Percentiles rank a stretch among this genome's conserved stretches.
Evolutionary conservation across 2,888 invertebrate genomes (phyloP).

Genomic region (Priapulus caudatus): DNA sequence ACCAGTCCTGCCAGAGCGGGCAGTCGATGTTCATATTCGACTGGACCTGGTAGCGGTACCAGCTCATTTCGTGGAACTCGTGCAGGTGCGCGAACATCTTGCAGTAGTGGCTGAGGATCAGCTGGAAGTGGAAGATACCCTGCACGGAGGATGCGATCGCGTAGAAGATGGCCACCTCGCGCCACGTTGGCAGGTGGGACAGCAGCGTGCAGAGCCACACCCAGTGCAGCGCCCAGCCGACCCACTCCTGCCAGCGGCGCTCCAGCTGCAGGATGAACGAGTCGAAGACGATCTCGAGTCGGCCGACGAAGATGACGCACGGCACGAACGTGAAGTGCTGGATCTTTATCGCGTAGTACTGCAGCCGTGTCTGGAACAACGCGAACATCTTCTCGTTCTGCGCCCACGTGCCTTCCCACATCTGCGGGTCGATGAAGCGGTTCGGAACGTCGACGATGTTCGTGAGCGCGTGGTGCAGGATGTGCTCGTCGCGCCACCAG

Average conservation of each 20-base stretch:
- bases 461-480: conserved; percentile 8
- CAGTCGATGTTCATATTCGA: conserved; percentile 9
- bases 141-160: conserved; percentile 2
- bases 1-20: conserved; percentile 12
- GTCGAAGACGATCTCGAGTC: neutral
- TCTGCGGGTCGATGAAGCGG: conserved; percentile 8
- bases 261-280: neutral
- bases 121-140: conserved; percentile 9
- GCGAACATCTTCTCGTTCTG: conserved; percentile 7
- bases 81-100: conserved; percentile 11
- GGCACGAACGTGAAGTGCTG: conserved; percentile 10
- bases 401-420: conserved; percentile 6
- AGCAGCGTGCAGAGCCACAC: conserved; percentile 4
- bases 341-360: neutral
- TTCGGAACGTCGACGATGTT: conserved; percentile 5
- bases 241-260: neutral
- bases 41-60: conserved; percentile 13
- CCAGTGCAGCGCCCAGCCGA: conserved; percentile 5
- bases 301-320: neutral
- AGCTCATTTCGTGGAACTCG: conserved; percentile 4
- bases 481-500: conserved; percentile 10
- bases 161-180: conserved; percentile 5
- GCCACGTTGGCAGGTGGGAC: conserved; percentile 8
- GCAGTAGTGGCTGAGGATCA: conserved; percentile 16
- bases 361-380: conserved; percentile 2